Base-by-base conservation (phyloP, 1,140 invertebrate genomes). In the Muscidifurax raptorellus region DNA sequence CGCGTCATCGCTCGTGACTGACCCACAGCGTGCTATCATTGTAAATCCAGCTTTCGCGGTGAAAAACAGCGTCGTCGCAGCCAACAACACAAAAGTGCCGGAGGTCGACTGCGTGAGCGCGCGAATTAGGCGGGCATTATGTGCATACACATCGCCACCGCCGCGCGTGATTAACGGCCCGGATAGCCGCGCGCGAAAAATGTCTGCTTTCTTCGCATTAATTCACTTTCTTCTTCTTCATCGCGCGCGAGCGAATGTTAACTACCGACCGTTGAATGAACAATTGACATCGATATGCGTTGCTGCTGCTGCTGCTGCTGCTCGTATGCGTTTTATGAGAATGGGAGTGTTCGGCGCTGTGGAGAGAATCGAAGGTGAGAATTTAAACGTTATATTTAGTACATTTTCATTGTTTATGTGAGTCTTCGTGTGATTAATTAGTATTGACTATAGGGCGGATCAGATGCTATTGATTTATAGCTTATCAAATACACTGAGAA, bases 121-220 rank as follows among this genome's bases (percentile, higher is more conserved):
- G 71, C 71, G 71, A 74, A 74, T 74, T 40, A 40, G 32, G 71
- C 71, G 32, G 71, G 66, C 66, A 74, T 74, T 40, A 40, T 74
- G 32, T 28, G 71, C 52, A n/a, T 22, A 59, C 52, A n/a, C 18
- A 5, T 59, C 52, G 52, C 52, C 52, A 59, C 52, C 22, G 52
- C 22, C 6, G 52, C 66, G 66, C 66, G 66, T 69, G 66, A 69
- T 69, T 69, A 69, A 69, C 66, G 28, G 12, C 18, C 52, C 66
- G 66, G 66, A 27, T 27, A n/a, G 27, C 66, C 1, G 66, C 9
- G 15, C 1, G 66, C 9, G 15, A 69, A 69, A 40, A 36, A 30
- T 30, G 30, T 32, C 32, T 74, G 32, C 71, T 74, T 74, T 74
- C 71, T 40, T 74, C 71, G 71, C 71, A 74, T 74, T 74, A 74